Evolutionary conservation across 2,888 invertebrate species (phyloP).

Genomic region (Limenitis camilla): DNA sequence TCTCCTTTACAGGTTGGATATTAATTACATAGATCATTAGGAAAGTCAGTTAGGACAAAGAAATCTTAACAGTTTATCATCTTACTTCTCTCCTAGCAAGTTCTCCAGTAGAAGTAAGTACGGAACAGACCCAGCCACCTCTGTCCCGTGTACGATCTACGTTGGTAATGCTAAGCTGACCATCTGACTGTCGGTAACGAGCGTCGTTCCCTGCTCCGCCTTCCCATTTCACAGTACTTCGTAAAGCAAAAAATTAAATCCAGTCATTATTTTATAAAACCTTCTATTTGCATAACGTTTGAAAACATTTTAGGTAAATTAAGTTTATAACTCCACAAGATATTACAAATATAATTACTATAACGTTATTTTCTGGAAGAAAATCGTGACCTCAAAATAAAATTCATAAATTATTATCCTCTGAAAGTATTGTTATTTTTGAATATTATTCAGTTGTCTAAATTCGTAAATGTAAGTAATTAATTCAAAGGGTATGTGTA

Average conservation of each 20-base stretch:
- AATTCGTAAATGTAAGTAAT: too few species aligned
- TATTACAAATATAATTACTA: too few species aligned
- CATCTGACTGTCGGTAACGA: slow-evolving; percentile 69
- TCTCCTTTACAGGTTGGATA: not conserved
- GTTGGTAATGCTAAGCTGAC: slow-evolving; percentile 76
- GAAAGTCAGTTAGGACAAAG: too few species aligned
- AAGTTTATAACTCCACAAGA: not conserved
- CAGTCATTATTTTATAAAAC: not conserved
- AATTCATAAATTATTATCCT: too few species aligned
- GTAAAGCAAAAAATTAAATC: slow-evolving; percentile 26
- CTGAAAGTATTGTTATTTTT: too few species aligned
- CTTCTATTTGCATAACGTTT: not conserved
- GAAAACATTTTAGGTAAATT: not conserved
- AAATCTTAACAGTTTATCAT: not conserved
- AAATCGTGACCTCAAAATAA: too few species aligned
- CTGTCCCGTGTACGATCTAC: slow-evolving; percentile 80
- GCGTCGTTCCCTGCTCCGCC: slow-evolving; percentile 66
- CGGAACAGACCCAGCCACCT: slow-evolving; percentile 86
- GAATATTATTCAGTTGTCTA: too few species aligned
- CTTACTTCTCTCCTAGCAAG: slow-evolving; percentile 82
- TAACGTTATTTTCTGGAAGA: too few species aligned
- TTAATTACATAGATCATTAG: not conserved
- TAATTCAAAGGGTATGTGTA: too few species aligned
- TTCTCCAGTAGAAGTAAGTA: slow-evolving; percentile 82
- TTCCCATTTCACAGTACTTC: slow-evolving; percentile 80